A percentile compares a stretch with the other conserved stretches of the same genome.
Conservation (phyloP, 2,797 vertebrate genomes). For the Gallinago stenura region DNA sequence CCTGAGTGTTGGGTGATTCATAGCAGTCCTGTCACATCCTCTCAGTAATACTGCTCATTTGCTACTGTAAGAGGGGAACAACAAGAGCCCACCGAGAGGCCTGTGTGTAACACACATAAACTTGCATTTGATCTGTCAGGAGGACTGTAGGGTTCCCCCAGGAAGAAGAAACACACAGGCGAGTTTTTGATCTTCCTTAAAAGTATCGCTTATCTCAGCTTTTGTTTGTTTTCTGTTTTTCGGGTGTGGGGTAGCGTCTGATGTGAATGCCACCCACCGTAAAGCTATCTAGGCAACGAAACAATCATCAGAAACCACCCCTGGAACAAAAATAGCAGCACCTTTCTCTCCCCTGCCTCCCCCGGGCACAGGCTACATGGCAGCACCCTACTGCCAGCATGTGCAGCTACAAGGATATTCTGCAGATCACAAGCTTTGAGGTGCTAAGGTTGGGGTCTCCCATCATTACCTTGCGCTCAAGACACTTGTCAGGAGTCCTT, state of each 20-base stretch:
- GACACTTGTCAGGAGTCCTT: neutral
- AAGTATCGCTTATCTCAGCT: constrained; percentile 28
- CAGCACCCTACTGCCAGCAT: neutral
- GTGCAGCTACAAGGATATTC: neutral
- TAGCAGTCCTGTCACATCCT: neutral
- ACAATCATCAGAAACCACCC: neutral
- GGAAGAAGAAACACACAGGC: constrained; percentile 20
- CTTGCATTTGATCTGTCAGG: constrained; percentile 22
- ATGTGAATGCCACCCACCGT: constrained; percentile 57
- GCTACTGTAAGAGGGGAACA: neutral
- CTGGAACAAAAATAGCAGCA: constrained; percentile 34
- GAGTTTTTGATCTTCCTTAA: constrained; percentile 60
- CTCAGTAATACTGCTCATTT: neutral
- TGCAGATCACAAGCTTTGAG: neutral
- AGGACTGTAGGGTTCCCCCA: neutral
- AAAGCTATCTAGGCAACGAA: neutral
- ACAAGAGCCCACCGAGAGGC: neutral
- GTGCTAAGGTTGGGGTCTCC: neutral
- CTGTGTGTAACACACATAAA: neutral
- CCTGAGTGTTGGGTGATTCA: neutral
- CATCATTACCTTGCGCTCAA: neutral
- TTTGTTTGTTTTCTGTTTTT: constrained; percentile 67
- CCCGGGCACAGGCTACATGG: neutral
- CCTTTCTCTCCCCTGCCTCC: neutral
- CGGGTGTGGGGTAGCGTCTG: neutral